Evolutionary conservation across 1,140 invertebrate species (phyloP).

Genomic region (Drosophila takahashii): DNA sequence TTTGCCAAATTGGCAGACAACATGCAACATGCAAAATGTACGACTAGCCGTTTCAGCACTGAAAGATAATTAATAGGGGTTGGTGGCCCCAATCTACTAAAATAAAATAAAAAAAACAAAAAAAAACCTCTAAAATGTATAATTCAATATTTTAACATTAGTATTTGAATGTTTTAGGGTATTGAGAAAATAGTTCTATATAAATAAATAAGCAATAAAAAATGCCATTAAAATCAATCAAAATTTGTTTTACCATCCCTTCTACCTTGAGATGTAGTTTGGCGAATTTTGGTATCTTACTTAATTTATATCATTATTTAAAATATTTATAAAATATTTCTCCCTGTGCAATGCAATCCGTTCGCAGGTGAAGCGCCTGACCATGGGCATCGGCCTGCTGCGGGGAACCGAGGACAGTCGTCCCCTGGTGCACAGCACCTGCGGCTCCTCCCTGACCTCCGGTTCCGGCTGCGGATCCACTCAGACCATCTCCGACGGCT

Average conservation of each 20-base stretch:
- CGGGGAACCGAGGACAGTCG: conserved; percentile 87
- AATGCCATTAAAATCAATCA: no score
- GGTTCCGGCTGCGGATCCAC: conserved; percentile 79
- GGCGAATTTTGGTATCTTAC: no score
- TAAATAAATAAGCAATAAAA: no score
- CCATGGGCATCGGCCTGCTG: conserved; percentile 83
- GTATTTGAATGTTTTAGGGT: no score
- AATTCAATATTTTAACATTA: no score
- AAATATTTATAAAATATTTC: background rate
- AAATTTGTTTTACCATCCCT: no score
- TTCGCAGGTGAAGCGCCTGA: conserved; percentile 81
- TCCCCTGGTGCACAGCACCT: conserved; percentile 86
- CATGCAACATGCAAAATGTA: conserved; percentile 55
- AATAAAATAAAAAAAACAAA: background rate
- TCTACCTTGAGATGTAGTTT: no score
- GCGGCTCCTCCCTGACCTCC: conserved; percentile 86
- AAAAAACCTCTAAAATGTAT: background rate
- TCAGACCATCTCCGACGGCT: conserved; percentile 88
- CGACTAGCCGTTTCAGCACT: conserved; percentile 12
- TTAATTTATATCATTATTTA: no score
- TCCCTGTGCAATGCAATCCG: conserved; percentile 3
- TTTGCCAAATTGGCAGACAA: conserved; percentile 65
- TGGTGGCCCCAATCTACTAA: background rate
- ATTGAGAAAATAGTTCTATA: no score
- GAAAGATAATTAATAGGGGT: background rate